phyloP scores from a whole-genome alignment of 2,113 vertebrate species.

The Takifugu bimaculatus region DNA sequence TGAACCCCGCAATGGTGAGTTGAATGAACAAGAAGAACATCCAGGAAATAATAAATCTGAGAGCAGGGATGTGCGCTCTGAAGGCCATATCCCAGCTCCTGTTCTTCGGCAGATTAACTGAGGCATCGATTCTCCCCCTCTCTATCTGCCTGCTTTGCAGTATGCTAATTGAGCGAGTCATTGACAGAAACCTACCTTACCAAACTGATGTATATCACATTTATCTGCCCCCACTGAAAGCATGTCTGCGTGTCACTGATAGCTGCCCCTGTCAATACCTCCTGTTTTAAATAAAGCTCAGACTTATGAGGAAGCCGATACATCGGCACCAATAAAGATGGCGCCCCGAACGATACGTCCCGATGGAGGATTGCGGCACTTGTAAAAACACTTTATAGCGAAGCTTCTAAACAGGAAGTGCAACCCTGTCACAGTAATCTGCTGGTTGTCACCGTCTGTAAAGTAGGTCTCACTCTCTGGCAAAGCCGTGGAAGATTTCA shows the following conservation, averaged over 20 bases:
- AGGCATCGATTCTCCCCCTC: slow-evolving; percentile 55
- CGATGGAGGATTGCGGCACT: slow-evolving; percentile 6
- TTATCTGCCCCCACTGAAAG: slow-evolving; percentile 60
- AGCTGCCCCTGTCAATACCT: slow-evolving; percentile 58
- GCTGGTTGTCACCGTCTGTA: slow-evolving; percentile 10
- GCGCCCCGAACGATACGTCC: slow-evolving; percentile 5
- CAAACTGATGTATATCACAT: slow-evolving; percentile 71
- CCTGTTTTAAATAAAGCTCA: slow-evolving; percentile 71
- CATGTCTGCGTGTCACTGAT: slow-evolving; percentile 63
- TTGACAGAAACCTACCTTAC: slow-evolving; percentile 59
- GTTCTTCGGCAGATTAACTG: slow-evolving; percentile 70
- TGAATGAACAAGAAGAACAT: slow-evolving; percentile 1
- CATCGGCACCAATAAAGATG: slow-evolving; percentile 24
- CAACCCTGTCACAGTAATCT: slow-evolving; percentile 12
- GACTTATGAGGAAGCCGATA: slow-evolving; percentile 32
- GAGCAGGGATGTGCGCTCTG: slow-evolving; percentile 17
- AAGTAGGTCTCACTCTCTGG: slow-evolving; percentile 17
- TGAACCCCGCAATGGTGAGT: slow-evolving; percentile 53
- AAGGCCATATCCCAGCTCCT: slow-evolving; percentile 64
- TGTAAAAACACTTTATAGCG: background rate
- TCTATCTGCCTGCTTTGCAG: slow-evolving; percentile 64
- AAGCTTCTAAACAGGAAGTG: slow-evolving; percentile 6
- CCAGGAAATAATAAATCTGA: slow-evolving; percentile 11
- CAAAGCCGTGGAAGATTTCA: slow-evolving; percentile 9
- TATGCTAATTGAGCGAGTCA: slow-evolving; percentile 76